Base-by-base conservation (phyloP, 2,888 invertebrate genomes). In the Hypomecis atomaria region DNA sequence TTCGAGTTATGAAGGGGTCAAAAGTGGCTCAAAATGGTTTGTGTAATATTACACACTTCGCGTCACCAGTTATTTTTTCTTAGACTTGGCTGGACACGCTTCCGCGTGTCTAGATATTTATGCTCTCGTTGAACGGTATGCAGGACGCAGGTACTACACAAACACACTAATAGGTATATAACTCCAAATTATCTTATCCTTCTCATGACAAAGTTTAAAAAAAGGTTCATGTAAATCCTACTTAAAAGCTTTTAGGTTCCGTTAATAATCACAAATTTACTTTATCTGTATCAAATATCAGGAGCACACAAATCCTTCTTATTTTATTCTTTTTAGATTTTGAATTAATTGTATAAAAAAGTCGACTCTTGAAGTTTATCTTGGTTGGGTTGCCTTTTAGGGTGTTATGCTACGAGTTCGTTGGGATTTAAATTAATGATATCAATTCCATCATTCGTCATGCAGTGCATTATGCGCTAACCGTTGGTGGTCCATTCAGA, bases 271-370 rank as follows among this genome's bases (percentile, higher is more conserved):
- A 42, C 6, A 55, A 65, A 65, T 61, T 61, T 50, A 54, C 23
- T 57, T 60, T 61, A 67, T 67, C 57, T 49, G 42, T 44, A 53
- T 38, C 47, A n/a, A 36, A 34, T 54, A 59, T 62, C 65, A 40
- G 57, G 49, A 60, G 52, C 54, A 42, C 37, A 13, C 55, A 50
- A 59, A 56, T 42, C 40, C 55, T 54, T 60, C 40, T 54, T 53
- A 54, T 65, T 53, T 54, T 40, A 50, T 40, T 43, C 13, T 23
- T 59, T 59, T 47, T 52, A 52, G 40, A 52, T 42, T 52, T 4
- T 9, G 38, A 38, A 62, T 59, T 48, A 44, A 47, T 36, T 48
- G 47, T 11, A 43, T 54, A 54, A 37, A 50, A 23, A 55, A 55
- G 45, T 9, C 10, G 38, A 43, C 50, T 64, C 13, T 11, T 61